phyloP scores from a whole-genome alignment of 2,888 invertebrate genomes.

The Eugnorisma glareosa region DNA sequence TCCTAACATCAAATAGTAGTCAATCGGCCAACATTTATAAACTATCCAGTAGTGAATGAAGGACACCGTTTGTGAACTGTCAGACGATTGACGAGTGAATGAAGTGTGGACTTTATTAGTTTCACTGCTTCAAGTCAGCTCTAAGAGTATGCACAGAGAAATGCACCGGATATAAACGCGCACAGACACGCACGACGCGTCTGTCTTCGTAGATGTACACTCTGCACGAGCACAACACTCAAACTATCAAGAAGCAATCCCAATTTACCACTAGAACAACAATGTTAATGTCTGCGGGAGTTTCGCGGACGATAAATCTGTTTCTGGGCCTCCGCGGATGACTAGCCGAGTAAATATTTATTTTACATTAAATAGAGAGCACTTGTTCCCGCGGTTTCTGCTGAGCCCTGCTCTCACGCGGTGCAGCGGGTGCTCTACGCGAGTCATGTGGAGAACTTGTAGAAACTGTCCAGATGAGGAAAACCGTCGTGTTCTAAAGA shows the following conservation, averaged over 20 bases:
- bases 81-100: background rate
- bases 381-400: background rate
- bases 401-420: background rate
- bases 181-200: background rate
- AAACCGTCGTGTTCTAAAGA: slow-evolving; percentile 1
- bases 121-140: background rate
- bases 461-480: slow-evolving; percentile 18
- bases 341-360: slow-evolving; percentile 54
- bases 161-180: background rate
- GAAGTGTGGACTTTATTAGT: background rate
- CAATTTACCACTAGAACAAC: slow-evolving; percentile 50
- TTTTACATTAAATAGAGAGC: slow-evolving; percentile 33
- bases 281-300: slow-evolving; percentile 30
- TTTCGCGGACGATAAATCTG: slow-evolving; percentile 49
- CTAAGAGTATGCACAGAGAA: background rate
- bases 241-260: slow-evolving; percentile 52
- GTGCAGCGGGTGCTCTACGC: background rate
- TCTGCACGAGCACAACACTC: slow-evolving; percentile 3
- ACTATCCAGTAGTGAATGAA: background rate
- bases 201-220: background rate
- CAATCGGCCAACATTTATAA: background rate
- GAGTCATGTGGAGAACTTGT: background rate
- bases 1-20: background rate
- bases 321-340: slow-evolving; percentile 27
- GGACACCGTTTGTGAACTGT: background rate